Percentiles rank a stretch among this genome's conserved stretches.
These are phyloP conservation scores for Ciconia nigra DNA, from an alignment of 2,797 vertebrate genomes.

Conservation along the genomic window DNA sequence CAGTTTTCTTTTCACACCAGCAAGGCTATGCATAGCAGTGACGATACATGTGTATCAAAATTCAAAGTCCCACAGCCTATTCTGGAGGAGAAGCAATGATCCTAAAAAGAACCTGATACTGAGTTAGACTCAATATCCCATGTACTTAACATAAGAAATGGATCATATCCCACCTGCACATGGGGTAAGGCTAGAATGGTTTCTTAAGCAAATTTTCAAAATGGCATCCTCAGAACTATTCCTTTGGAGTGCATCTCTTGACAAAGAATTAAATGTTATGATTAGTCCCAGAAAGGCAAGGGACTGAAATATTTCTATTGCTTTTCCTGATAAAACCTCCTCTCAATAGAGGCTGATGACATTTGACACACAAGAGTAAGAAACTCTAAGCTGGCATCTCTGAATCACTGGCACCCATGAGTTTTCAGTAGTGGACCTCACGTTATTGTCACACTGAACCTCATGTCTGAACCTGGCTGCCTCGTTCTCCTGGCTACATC, in stretches of 20 bases:
- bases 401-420: not conserved
- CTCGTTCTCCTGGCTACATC: not conserved
- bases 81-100: not conserved
- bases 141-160: not conserved
- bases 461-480: not conserved
- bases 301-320: not conserved
- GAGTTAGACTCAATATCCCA: not conserved
- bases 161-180: not conserved
- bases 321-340: not conserved
- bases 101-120: not conserved
- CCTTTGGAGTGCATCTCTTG: not conserved
- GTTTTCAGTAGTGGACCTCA: not conserved
- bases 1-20: not conserved
- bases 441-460: not conserved
- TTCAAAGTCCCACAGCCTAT: not conserved
- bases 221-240: not conserved
- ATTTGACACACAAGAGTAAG: not conserved
- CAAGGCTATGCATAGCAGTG: not conserved
- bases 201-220: not conserved
- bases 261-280: not conserved
- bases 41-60: accelerated
- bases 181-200: not conserved
- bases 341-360: not conserved
- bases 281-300: not conserved
- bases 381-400: not conserved